These are phyloP conservation scores for Alethe castanea DNA, from an alignment of 2,113 vertebrate species.

Conservation along the genomic window DNA sequence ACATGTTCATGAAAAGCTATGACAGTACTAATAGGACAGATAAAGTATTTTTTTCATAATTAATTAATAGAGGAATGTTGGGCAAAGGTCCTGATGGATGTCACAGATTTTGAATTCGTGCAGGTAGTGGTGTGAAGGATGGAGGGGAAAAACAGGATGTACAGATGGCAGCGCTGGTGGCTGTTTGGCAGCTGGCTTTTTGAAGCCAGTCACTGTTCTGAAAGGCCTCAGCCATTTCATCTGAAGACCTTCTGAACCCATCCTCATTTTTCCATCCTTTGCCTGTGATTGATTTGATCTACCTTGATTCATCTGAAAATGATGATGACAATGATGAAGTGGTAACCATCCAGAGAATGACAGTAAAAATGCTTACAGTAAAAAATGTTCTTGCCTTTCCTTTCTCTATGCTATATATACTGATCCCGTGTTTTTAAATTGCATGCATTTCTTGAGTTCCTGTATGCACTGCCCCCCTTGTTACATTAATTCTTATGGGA, in stretches of 20 bases:
- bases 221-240: background rate
- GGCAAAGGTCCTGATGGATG: background rate
- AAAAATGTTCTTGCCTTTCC: slow-evolving; percentile 20
- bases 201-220: background rate
- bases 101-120: background rate
- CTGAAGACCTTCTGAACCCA: background rate
- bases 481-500: slow-evolving; percentile 34
- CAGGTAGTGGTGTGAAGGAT: background rate
- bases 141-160: background rate
- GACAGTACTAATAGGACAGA: background rate
- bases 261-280: background rate
- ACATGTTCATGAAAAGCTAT: background rate
- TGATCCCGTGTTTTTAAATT: background rate
- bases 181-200: background rate
- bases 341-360: background rate
- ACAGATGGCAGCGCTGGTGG: background rate
- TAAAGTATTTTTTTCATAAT: background rate
- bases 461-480: background rate
- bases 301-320: slow-evolving; percentile 36
- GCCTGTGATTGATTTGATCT: background rate
- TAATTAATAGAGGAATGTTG: background rate
- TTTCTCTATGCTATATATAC: background rate
- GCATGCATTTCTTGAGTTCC: slow-evolving; percentile 3
- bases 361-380: slow-evolving; percentile 19
- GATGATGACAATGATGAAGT: slow-evolving; percentile 51